These are phyloP conservation scores for Bombylius major DNA, from an alignment of 2,888 invertebrate genomes.

Conservation along the genomic window DNA sequence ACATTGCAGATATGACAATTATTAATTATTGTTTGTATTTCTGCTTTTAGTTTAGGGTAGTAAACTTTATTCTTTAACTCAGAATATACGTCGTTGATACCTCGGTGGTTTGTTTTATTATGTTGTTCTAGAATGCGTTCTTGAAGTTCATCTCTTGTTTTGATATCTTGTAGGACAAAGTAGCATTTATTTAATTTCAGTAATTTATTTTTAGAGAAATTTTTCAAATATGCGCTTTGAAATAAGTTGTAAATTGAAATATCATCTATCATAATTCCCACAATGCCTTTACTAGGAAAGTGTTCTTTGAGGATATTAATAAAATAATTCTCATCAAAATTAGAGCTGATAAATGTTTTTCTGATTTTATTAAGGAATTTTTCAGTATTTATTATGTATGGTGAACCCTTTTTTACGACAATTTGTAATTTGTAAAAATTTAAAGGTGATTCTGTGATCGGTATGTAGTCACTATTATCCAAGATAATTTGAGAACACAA, in stretches of 20 bases:
- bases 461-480: slow-evolving; percentile 11
- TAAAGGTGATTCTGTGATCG: slow-evolving; percentile 6
- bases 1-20: slow-evolving; percentile 7
- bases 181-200: too few species aligned
- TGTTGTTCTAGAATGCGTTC: background rate
- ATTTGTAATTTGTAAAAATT: slow-evolving; percentile 3
- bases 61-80: slow-evolving; percentile 4
- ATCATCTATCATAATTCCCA: slow-evolving; percentile 3
- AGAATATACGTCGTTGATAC: slow-evolving; percentile 3
- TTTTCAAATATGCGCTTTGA: background rate
- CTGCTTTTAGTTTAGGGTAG: slow-evolving; percentile 1
- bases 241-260: background rate
- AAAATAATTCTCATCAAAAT: background rate
- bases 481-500: too few species aligned
- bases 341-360: background rate
- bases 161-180: background rate
- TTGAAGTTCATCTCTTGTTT: background rate
- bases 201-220: too few species aligned
- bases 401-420: background rate
- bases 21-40: slow-evolving; percentile 6
- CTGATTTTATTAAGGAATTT: background rate
- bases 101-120: slow-evolving; percentile 5
- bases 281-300: slow-evolving; percentile 3
- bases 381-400: background rate
- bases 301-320: slow-evolving; percentile 1